Base-by-base conservation (phyloP, 2,888 invertebrate genomes). In the Electrophaes corylata region DNA sequence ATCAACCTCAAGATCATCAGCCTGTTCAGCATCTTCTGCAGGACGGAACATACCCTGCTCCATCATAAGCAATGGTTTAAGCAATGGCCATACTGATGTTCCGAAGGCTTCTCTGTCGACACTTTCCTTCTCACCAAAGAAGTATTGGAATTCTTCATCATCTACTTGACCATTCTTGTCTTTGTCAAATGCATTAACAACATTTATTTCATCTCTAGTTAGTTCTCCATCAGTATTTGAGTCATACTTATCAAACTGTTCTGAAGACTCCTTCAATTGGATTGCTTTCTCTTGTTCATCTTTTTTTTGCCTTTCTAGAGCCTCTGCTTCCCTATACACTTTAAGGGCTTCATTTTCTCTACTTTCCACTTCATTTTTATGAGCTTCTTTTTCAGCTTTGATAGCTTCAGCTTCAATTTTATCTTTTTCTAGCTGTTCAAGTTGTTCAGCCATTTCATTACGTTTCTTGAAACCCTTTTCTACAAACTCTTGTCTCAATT, bases 151-250 rank as follows among this genome's bases (percentile, higher is more conserved):
- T 91, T 99, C 99, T 57, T 98, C 98, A 19, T 95, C 94, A 58
- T 96, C 94, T 12, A 99, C 97, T 71, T 94, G 94, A 6, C 98
- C 98, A 92, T 98, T 96, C 60, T 94, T 94, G 85, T 99, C 96
- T 70, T 95, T 95, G 88, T 99, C 99, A 88, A 99, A 97, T 43
- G 94, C 94, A 72, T 93, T 92, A 57, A 95, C 94, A 1, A 94
- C 92, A 86, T 95, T 94, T 5, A 97, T 79, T 88, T 96, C 97
- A 54, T 91, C 86, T 43, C 94, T 74, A 61, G 94, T 94, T 33
- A 98, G 81, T 39, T 95, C 93, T 44, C 94, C 95, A 91, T 98
- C 96, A 63, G 92, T 89, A 88, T 99, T 96, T 0, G 94, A 93
- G 88, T 99, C 99, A 74, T 96, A 93, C 69, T 94, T 93, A 31